These are phyloP conservation scores for Coleophora flavipennella DNA, from an alignment of 2,888 invertebrate species.

Conservation along the genomic window DNA sequence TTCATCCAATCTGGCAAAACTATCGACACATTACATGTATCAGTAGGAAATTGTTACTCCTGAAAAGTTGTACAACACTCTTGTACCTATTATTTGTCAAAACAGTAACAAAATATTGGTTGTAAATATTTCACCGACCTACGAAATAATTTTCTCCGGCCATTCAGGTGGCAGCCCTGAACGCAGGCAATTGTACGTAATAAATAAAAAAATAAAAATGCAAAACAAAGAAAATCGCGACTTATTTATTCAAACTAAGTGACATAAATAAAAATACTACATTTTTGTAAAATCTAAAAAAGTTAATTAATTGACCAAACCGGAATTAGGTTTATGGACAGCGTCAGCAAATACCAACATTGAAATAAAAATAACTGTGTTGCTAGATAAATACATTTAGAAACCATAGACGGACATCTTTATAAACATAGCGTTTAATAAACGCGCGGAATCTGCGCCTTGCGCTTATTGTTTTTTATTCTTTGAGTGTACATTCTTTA, in stretches of 20 bases:
- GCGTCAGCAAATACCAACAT: slow-evolving; percentile 66
- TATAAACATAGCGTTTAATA: no score
- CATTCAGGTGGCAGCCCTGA: slow-evolving; percentile 46
- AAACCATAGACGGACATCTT: no score
- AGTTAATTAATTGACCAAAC: slow-evolving; percentile 18
- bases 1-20: slow-evolving; percentile 24
- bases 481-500: no score
- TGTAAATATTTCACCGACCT: slow-evolving; percentile 69
- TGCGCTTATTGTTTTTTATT: no score
- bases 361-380: slow-evolving; percentile 16
- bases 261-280: neutral
- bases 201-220: no score
- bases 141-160: slow-evolving; percentile 52
- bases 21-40: slow-evolving; percentile 21
- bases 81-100: slow-evolving; percentile 46
- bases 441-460: no score
- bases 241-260: slow-evolving; percentile 1
- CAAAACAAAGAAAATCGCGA: no score
- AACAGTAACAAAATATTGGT: slow-evolving; percentile 63
- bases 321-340: slow-evolving; percentile 42
- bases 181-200: neutral
- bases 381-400: slow-evolving; percentile 19
- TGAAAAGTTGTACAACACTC: slow-evolving; percentile 23
- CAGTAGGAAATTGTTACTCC: slow-evolving; percentile 20
- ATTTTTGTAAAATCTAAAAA: slow-evolving; percentile 7